Conservation (phyloP, 2,797 vertebrate genomes). For the Sebastes taczanowskii region DNA sequence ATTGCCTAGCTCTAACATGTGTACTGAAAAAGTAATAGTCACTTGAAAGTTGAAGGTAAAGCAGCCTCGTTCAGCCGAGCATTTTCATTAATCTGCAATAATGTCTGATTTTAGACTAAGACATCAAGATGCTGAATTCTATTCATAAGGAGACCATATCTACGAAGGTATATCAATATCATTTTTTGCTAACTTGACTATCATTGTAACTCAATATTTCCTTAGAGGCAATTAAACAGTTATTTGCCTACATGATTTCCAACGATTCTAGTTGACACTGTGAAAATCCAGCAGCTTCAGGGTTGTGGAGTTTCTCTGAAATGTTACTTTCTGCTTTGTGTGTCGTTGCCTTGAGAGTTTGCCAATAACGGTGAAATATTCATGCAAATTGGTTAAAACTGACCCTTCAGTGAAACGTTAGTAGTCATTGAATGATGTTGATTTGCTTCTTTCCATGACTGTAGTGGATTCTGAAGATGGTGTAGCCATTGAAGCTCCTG, state of each 20-base stretch:
- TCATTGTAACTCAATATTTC: not conserved
- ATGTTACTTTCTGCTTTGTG: not conserved
- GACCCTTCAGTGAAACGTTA: not conserved
- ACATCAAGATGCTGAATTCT: not conserved
- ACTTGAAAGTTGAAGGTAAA: not conserved
- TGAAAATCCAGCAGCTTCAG: not conserved
- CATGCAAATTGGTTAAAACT: not conserved
- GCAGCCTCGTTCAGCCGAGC: not conserved
- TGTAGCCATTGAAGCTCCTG: conserved; percentile 82
- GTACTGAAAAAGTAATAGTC: not conserved
- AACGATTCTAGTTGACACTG: not conserved
- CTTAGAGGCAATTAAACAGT: not conserved
- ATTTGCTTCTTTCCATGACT: conserved; percentile 34
- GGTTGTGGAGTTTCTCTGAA: not conserved
- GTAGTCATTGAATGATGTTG: not conserved
- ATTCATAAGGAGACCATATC: not conserved
- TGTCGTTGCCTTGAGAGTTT: not conserved
- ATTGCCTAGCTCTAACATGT: not conserved
- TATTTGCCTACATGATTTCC: not conserved
- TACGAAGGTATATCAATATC: not conserved
- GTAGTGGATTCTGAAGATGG: conserved; percentile 90
- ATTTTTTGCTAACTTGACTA: not conserved
- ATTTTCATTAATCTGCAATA: not conserved
- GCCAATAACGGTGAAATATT: not conserved
- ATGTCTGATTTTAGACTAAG: not conserved